Evolutionary conservation across 2,888 invertebrate species (phyloP), one percentile per base, ranked within the genome.

Genomic region (Onthophagus sagittarius): DNA sequence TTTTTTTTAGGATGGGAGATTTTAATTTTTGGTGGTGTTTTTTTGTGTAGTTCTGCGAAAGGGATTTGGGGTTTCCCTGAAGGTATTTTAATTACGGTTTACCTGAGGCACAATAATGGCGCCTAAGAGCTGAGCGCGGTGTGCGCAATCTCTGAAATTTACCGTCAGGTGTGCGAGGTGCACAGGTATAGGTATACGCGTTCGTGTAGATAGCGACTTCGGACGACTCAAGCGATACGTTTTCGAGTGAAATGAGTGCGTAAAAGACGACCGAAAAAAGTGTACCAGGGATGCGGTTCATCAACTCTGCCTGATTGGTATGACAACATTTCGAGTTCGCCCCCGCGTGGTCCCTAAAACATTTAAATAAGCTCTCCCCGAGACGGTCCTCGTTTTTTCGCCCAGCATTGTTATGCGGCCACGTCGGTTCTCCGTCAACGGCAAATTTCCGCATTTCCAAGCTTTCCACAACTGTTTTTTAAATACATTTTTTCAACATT

Each of bases 371-470:
- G 9, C 39, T 7, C 39, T 53, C 39, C 11, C 39, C 39, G 39
- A 53, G 31, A 64, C 13, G 65, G 31, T 6, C 9, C 31, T 71
- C 23, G 7, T 15, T 70, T 53, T 53, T 53, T 11, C 11, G 11
- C 39, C 39, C 39, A 53, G 11, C 39, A 53, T 53, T 53, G 39
- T 53, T 53, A 53, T 53, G 39, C 39, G 81, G 83, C 83, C 83
- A 83, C 82, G 78, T 81, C 82, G 83, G 83, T 82, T 82, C 79
- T 78, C 77, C 76, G 72, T 73, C 72, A 6, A 4, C 31, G 13
- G 31, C 33, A n/a, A n/a, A 14, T 39, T 65, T 11, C 23, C 39
- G 32, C 31, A 5, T 53, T 71, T 23, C 65, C 33, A 23, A 39
- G 32, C 31, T 72, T 63, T 64, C 11, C 39, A 64, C 64, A 13